These are phyloP conservation scores for Brevimyrus niger DNA, from an alignment of 2,113 vertebrate genomes.

Conservation along the genomic window DNA sequence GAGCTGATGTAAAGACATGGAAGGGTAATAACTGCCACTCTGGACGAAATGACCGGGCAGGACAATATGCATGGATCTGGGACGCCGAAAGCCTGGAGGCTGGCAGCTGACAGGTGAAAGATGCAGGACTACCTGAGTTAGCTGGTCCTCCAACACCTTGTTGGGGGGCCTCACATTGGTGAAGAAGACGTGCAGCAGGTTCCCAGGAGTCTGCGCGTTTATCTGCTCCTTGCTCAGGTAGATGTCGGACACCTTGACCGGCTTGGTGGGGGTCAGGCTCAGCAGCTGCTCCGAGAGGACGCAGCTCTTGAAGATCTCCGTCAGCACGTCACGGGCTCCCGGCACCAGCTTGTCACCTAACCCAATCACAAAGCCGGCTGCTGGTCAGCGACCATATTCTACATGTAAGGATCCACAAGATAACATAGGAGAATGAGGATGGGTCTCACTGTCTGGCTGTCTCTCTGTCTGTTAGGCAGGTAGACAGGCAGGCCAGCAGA, in stretches of 20 bases:
- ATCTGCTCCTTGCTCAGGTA: conserved; percentile 97
- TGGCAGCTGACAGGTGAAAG: background rate
- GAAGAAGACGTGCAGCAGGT: conserved; percentile 89
- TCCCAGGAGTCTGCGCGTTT: conserved; percentile 87
- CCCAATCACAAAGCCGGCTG: background rate
- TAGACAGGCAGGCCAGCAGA: too few species aligned
- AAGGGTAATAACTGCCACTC: background rate
- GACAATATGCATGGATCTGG: background rate
- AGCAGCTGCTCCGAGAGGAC: conserved; percentile 86
- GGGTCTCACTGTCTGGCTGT: background rate
- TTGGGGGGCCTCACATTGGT: conserved; percentile 88
- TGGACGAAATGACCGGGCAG: background rate
- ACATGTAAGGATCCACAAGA: background rate
- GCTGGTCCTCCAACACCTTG: conserved; percentile 92
- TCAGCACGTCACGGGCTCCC: conserved; percentile 82
- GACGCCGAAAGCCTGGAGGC: background rate
- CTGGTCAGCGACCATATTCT: background rate
- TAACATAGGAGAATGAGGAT: background rate
- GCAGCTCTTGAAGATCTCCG: conserved; percentile 94
- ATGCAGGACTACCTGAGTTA: conserved; percentile 74
- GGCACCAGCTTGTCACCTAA: conserved; percentile 86
- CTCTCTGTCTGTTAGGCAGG: background rate
- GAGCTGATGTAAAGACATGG: background rate
- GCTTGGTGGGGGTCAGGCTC: conserved; percentile 83
- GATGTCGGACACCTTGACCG: conserved; percentile 87